Conservation (phyloP, 92 coral and sea anemone genomes). For the Palythoa grandiflora region DNA sequence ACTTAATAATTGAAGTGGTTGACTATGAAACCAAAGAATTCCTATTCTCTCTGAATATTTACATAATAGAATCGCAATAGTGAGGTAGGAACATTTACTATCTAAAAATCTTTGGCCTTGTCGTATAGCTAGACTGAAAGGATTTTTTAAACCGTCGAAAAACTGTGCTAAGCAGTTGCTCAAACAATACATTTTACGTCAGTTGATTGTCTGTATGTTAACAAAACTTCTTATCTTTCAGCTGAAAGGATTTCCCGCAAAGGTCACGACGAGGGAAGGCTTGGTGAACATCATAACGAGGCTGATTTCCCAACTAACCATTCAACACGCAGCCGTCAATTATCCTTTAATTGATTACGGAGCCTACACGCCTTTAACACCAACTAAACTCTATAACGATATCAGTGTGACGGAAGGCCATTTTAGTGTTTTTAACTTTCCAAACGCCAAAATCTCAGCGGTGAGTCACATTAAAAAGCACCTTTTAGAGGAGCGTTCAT, state of each 20-base stretch:
- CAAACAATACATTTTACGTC: too few species aligned
- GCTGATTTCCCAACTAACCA: background rate
- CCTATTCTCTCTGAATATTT: too few species aligned
- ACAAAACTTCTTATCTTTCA: too few species aligned
- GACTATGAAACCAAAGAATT: too few species aligned
- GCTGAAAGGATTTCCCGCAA: background rate
- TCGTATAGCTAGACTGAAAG: too few species aligned
- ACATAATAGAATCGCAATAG: too few species aligned
- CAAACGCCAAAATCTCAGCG: background rate
- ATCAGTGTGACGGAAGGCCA: background rate
- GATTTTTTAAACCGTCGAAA: too few species aligned
- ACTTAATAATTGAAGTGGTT: too few species aligned
- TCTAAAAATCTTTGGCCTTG: too few species aligned
- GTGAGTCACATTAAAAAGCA: background rate
- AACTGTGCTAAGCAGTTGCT: too few species aligned
- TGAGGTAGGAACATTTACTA: too few species aligned
- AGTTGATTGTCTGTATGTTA: too few species aligned
- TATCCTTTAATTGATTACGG: background rate
- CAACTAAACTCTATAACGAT: background rate
- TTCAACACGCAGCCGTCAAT: background rate
- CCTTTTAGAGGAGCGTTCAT: background rate
- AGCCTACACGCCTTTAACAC: background rate
- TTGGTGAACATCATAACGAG: conserved; percentile 1
- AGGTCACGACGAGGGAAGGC: background rate
- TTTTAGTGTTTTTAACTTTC: background rate